Evolutionary conservation across 2,888 invertebrate species (phyloP), one percentile per base, ranked within the genome.

Genomic region (Oxycera nigricornis): DNA sequence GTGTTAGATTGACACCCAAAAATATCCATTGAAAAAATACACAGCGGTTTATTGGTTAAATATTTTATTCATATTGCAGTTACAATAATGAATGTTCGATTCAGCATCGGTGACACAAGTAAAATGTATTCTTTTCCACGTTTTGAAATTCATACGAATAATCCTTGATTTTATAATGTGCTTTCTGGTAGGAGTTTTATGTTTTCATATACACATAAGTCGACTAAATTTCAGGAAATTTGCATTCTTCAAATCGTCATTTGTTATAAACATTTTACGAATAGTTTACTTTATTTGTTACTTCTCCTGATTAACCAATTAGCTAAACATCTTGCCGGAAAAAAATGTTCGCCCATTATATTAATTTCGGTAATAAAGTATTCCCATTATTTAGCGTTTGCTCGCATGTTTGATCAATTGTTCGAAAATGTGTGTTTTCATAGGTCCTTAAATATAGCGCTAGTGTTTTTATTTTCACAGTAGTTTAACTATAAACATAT

Each of bases 51-150:
- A 72, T 73, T 73, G 59, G 39, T 61, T 52, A 70, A 68, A 57
- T 73, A 62, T 68, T 70, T 75, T 73, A 67, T 67, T 75, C 73
- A 50, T 62, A 67, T 74, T 75, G 67, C 57, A 70, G 41, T 52
- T 73, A 75, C 75, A 75, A 73, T 75, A 70, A 73, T 73, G 73
- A 61, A 17, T 68, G 52, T 62, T 73, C 72, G 67, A 31, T 50
- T 62, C 68, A 75, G 52, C 52, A 73, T 59, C 75, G 68, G 70
- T 73, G 68, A 73, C 61, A 73, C 73, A 75, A 55, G 68, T 75
- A 73, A 73, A 75, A 75, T 59, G 52, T 70, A 22, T 70, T 9
- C 24, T 55, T 55, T 55, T 55, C 24, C 24, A 55, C 55, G 20
- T 52, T 22, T 70, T 52, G 24, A 31, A 55, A 30, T 20, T 70